A percentile compares a stretch with the other conserved stretches of the same genome.
Evolutionary conservation across 2,113 vertebrate genomes (phyloP).

Genomic region (Pogonocichla stellata): DNA sequence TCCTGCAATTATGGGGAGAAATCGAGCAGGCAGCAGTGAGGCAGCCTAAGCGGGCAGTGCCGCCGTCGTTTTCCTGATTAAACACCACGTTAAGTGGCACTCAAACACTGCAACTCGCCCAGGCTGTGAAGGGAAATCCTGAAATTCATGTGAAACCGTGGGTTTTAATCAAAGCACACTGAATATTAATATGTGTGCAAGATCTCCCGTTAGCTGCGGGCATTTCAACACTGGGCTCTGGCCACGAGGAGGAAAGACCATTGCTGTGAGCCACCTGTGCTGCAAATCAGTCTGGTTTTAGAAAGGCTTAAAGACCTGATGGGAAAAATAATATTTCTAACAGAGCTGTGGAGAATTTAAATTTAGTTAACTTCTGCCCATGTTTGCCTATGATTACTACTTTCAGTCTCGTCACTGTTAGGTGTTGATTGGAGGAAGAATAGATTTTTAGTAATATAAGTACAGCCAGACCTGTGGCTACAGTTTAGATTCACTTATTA

Average conservation of each 20-base stretch:
- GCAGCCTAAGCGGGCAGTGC: slow-evolving; percentile 68
- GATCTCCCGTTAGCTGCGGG: slow-evolving; percentile 11
- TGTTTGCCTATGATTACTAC: neutral
- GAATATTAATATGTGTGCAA: slow-evolving; percentile 27
- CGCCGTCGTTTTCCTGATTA: slow-evolving; percentile 78
- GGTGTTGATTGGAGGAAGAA: neutral
- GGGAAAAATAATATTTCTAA: neutral
- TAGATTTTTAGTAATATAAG: neutral
- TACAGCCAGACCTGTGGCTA: neutral
- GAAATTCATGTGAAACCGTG: slow-evolving; percentile 2
- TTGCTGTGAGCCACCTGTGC: neutral
- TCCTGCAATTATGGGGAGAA: slow-evolving; percentile 80
- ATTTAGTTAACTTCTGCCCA: slow-evolving; percentile 29
- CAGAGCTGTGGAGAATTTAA: slow-evolving; percentile 20
- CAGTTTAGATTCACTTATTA: neutral
- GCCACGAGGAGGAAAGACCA: neutral
- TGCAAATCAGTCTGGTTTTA: slow-evolving; percentile 29
- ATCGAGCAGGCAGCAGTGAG: slow-evolving; percentile 76
- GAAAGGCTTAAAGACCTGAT: slow-evolving; percentile 11
- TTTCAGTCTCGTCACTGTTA: slow-evolving; percentile 7
- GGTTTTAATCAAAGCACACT: slow-evolving; percentile 60
- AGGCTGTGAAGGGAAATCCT: slow-evolving; percentile 16
- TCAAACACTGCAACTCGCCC: slow-evolving; percentile 63
- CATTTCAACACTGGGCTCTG: slow-evolving; percentile 7
- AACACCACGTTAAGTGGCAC: slow-evolving; percentile 78